A percentile compares a stretch with the other conserved stretches of the same genome.
phyloP scores from a whole-genome alignment of 2,113 vertebrate genomes.

The Dasyornis broadbenti region DNA sequence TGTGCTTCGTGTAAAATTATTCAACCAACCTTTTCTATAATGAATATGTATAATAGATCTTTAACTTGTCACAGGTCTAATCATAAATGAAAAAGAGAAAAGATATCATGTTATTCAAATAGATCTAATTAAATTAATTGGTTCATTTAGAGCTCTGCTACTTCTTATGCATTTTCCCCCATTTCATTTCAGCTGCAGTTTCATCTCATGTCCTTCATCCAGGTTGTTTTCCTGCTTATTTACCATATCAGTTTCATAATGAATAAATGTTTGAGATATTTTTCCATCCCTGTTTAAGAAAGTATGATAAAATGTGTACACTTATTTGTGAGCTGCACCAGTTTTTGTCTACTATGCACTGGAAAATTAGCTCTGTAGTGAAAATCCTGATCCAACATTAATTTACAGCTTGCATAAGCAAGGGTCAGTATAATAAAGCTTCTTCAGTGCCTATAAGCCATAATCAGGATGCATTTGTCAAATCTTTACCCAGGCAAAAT shows the following conservation, averaged over 20 bases:
- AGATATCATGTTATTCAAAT: neutral
- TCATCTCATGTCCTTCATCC: neutral
- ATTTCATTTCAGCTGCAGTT: neutral
- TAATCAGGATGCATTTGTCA: neutral
- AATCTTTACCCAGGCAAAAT: neutral
- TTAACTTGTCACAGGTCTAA: neutral
- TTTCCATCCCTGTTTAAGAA: neutral
- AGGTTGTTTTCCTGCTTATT: neutral
- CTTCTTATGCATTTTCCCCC: neutral
- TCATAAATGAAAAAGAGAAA: neutral
- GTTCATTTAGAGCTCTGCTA: neutral
- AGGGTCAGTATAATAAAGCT: neutral
- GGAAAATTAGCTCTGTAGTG: neutral
- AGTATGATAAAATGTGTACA: neutral
- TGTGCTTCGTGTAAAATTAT: neutral
- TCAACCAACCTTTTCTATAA: neutral
- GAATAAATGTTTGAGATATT: neutral
- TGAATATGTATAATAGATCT: neutral
- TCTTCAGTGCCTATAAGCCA: neutral
- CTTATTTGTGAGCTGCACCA: neutral
- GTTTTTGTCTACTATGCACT: neutral
- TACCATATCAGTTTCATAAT: neutral
- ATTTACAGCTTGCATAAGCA: neutral
- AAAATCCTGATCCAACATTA: neutral
- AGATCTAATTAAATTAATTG: conserved; percentile 8